Evolutionary conservation across 1,140 invertebrate species (phyloP), one percentile per base, ranked within the genome.

Genomic region (Lepidurus couesii): DNA sequence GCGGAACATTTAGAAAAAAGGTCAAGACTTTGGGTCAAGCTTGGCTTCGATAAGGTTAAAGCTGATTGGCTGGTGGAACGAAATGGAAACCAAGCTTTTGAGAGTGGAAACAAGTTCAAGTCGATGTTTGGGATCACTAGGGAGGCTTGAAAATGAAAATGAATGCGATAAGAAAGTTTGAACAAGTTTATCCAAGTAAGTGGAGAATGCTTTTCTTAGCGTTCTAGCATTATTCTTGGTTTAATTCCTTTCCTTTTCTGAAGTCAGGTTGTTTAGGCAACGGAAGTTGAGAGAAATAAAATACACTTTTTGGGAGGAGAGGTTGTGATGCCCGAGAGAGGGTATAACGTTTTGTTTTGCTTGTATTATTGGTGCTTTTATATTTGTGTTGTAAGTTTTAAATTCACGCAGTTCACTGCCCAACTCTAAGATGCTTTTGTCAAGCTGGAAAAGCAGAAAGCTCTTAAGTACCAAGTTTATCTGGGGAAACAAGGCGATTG

Each of bases 41-140:
- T 34, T 34, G 21, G 53, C 8, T 13, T 65, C 53, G 53, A 65
- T 65, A 65, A 65, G 53, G 53, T 16, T 65, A 65, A 65, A n/a
- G 53, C 21, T 7, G 45, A 21, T 16, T 65, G 34, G 34, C 34
- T 34, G 26, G 26, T 34, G 53, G 53, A 65, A 65, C n/a, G 9
- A n/a, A 65, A 65, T 65, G n/a, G 53, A 65, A 65, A 65, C 53
- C 53, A 65, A 65, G n/a, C 53, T 65, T 65, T 65, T 65, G n/a
- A 65, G 6, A 65, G 53, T 21, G 8, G 21, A 65, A 65, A 65
- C 13, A 65, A 65, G 53, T 4, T 21, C 53, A 65, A 65, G n/a
- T 1, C 4, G 34, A 34, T 34, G 34, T 34, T 65, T 13, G 53
- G 3, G 53, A 65, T 65, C 53, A 65, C 53, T 65, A 21, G 53